Conservation (phyloP, 2,113 vertebrate genomes). For the Ovis canadensis region DNA sequence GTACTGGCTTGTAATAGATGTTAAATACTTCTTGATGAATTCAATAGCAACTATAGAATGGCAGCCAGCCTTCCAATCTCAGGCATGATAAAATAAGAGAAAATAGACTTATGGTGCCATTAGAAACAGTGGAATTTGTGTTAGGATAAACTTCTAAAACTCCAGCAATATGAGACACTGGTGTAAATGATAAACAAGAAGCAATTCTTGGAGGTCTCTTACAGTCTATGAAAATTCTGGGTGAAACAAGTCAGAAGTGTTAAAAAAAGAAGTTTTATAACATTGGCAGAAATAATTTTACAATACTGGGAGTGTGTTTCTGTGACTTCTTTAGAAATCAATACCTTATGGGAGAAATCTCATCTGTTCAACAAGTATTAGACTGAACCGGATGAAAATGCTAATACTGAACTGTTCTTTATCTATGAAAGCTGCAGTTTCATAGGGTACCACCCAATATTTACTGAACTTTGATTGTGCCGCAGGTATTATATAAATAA, state of each 20-base stretch:
- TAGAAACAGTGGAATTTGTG: neutral
- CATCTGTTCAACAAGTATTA: neutral
- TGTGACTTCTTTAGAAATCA: neutral
- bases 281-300: neutral
- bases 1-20: neutral
- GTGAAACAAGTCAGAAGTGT: neutral
- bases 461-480: neutral
- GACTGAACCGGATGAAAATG: neutral
- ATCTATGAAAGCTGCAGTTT: neutral
- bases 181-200: neutral
- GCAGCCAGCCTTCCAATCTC: neutral
- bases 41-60: neutral
- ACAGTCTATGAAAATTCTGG: neutral
- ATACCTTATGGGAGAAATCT: neutral
- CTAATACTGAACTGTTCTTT: neutral
- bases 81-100: neutral
- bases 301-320: neutral
- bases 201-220: neutral
- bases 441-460: neutral
- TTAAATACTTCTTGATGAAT: neutral
- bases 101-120: neutral
- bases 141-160: neutral
- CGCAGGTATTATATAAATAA: neutral
- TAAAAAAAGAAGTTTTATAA: neutral
- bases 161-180: neutral